phyloP scores from a whole-genome alignment of 2,797 vertebrate genomes.

The Phataginus tricuspis region DNA sequence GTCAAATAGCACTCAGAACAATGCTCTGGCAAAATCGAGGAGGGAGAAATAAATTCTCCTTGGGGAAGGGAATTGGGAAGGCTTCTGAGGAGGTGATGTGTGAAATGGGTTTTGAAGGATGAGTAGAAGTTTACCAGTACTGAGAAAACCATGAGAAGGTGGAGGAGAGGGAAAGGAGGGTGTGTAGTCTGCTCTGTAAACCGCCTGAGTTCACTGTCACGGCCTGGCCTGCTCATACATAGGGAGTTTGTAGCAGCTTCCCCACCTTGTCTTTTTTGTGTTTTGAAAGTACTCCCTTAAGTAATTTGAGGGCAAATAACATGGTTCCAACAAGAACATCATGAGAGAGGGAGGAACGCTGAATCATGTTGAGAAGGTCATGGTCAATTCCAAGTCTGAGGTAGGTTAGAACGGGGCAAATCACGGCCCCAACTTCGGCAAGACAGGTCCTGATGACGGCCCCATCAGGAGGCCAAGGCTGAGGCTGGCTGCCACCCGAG shows the following conservation, averaged over 20 bases:
- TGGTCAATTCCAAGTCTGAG: neutral
- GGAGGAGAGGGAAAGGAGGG: too few species aligned
- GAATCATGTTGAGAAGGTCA: neutral
- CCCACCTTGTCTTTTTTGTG: neutral
- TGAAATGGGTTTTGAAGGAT: slow-evolving; percentile 9
- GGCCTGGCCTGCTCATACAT: neutral
- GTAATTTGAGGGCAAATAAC: neutral
- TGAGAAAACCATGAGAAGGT: neutral
- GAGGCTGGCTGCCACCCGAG: neutral
- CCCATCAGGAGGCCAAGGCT: neutral
- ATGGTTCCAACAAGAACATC: neutral
- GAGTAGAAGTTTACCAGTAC: neutral
- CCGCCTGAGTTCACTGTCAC: neutral
- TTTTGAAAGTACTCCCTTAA: slow-evolving; percentile 6
- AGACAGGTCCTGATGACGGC: accelerated
- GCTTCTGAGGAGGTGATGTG: neutral
- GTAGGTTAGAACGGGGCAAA: neutral
- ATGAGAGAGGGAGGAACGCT: neutral
- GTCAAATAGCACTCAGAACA: neutral
- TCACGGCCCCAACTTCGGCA: neutral
- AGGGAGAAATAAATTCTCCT: neutral
- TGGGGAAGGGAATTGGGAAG: neutral
- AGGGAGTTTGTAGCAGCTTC: neutral
- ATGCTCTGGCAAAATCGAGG: neutral
- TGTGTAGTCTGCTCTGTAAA: neutral